Conservation (phyloP, 1,140 invertebrate genomes). For the Heterodera schachtii region DNA sequence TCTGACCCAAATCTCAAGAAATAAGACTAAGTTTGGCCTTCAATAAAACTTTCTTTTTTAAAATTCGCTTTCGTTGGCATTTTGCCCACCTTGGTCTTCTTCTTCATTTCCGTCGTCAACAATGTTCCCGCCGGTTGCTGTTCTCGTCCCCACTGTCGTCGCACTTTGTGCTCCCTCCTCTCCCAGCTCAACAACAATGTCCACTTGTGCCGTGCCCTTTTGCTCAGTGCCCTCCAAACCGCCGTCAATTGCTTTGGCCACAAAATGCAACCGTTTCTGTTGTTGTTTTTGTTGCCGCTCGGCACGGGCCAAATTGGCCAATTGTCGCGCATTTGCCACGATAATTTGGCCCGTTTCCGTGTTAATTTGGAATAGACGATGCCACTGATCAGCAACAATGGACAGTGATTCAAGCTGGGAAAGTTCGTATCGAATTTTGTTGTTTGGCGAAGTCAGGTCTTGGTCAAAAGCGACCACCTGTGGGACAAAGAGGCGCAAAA, state of each 20-base stretch:
- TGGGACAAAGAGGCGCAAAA: not conserved
- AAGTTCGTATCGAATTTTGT: conserved; percentile 52
- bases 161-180: conserved; percentile 38
- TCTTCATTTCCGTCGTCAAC: too few species aligned
- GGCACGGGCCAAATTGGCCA: conserved; percentile 37
- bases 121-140: too few species aligned
- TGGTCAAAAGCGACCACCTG: conserved; percentile 34
- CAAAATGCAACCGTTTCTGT: conserved; percentile 41
- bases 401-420: not conserved
- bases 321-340: conserved; percentile 38
- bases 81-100: too few species aligned
- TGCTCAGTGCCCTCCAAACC: conserved; percentile 49
- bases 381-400: not conserved
- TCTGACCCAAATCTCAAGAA: too few species aligned
- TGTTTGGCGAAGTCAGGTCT: conserved; percentile 48
- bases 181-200: conserved; percentile 47
- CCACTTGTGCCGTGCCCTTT: conserved; percentile 51
- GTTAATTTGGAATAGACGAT: conserved; percentile 54
- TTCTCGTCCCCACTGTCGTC: not conserved
- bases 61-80: too few species aligned
- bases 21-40: too few species aligned
- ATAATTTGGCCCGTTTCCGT: conserved; percentile 55
- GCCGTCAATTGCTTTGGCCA: conserved; percentile 57
- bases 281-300: not conserved
- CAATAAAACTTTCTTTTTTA: too few species aligned